Base-by-base conservation (phyloP, 2,888 invertebrate genomes). In the Pristionchus exspectatus region DNA sequence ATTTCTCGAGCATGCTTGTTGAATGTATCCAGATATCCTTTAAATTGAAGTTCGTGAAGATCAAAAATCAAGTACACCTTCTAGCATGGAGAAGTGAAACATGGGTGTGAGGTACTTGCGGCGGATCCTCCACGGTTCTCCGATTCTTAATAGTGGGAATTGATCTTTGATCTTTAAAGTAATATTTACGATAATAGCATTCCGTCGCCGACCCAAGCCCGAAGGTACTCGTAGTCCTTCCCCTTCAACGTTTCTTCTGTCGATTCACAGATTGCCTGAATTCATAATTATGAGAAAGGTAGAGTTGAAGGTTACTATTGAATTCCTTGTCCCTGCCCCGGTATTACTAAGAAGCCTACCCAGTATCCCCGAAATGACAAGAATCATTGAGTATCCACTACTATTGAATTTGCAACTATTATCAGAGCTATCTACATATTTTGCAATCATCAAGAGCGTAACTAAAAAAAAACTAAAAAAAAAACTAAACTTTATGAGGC, bases 141-240 rank as follows among this genome's bases (percentile, higher is more conserved):
- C 87, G 69, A 69, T 38, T 24, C 87, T 87, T 38, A 38, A 66
- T 3, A 69, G 9, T 33, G 12, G 33, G 30, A 14, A 72, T 72
- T 72, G 30, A 27, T 27, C 27, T 69, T 69, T 69, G 69, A 69
- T 27, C 69, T 69, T 72, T 33, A 12, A 33, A 33, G 38, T 16
- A 72, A 30, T 30, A 56, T 59, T 59, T 18, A 91, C 95, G 95
- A 95, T 30, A 95, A 95, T 2, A 96, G 93, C 5, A 96, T 93
- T 5, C 96, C 96, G 30, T 95, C 95, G 24, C 95, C 95, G 3
- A 96, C 93, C 96, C 96, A 96, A 5, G 95, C 95, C 89, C 95
- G 94, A 0, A 96, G 92, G 90, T 95, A 95, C 24, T 93, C 91
- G 92, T 96, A 96, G 89, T 95, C 95, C 27, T 90, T 90, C n/a